These are phyloP conservation scores for Oligia strigilis DNA, from an alignment of 2,888 invertebrate species.

Conservation along the genomic window DNA sequence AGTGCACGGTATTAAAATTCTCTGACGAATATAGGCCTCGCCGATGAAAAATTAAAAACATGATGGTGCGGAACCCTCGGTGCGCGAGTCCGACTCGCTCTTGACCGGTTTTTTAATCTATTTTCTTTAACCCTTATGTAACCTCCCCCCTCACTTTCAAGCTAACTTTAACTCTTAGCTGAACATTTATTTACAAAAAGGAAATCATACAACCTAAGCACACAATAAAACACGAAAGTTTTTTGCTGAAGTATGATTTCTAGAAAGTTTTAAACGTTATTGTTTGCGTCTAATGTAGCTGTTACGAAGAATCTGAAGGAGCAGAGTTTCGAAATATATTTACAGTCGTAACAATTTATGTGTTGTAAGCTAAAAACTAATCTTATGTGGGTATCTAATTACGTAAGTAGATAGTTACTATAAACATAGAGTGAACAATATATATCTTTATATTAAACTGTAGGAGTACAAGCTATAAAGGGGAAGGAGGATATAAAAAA, in stretches of 20 bases:
- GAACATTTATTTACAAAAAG: conserved; percentile 47
- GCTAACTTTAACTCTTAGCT: conserved; percentile 35
- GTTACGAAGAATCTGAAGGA: conserved; percentile 27
- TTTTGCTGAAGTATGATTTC: conserved; percentile 47
- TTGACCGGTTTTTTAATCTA: conserved; percentile 17
- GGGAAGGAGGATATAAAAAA: conserved; percentile 4
- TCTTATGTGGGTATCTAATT: conserved; percentile 19
- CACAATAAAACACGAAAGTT: conserved; percentile 55
- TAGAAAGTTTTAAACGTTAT: conserved; percentile 48
- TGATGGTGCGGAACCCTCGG: too few relatives aligned
- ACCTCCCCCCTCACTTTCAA: conserved; percentile 7
- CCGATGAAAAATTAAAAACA: too few relatives aligned
- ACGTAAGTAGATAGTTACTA: conserved; percentile 37
- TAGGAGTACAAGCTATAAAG: conserved; percentile 25
- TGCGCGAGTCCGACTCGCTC: too few relatives aligned
- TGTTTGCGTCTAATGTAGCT: conserved; percentile 46
- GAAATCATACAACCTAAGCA: conserved; percentile 42
- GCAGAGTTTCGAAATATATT: conserved; percentile 41
- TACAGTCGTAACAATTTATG: conserved; percentile 36
- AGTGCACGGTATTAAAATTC: too few relatives aligned
- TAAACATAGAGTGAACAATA: conserved; percentile 25
- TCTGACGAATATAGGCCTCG: too few relatives aligned
- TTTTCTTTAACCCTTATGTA: conserved; percentile 36
- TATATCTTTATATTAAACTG: conserved; percentile 28
- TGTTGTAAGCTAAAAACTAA: conserved; percentile 27